Base-by-base conservation (phyloP, 2,113 vertebrate species). In the Raja brachyura region DNA sequence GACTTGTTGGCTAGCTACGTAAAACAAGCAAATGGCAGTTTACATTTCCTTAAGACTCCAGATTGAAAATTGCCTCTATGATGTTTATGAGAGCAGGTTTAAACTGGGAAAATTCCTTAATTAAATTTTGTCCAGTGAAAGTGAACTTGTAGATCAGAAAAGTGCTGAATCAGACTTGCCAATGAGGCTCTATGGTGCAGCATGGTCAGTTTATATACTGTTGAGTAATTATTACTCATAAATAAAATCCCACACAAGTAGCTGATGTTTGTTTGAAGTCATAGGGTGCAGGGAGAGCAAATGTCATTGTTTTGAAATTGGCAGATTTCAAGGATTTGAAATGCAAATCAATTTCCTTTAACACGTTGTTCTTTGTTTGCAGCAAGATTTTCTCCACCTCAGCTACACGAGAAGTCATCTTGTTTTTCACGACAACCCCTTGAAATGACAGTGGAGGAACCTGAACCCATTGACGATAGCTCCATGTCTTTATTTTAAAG, bases 371-470 rank as follows among this genome's bases (percentile, higher is more conserved):
- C 39, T 92, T 92, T 92, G 7, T 33, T 92, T 92, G 20, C 90
- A 92, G 90, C 39, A 92, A 70, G 33, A 74, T 92, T 54, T 92
- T 92, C 83, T 31, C 28, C 33, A 73, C 39, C 90, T 54, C 66
- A 18, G 9, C 90, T 68, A 5, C 66, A 70, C 31, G 39, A 92
- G 68, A 92, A 48, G 11, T 63, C 83, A 28, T 33, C 16, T 68
- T 54, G 66, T 74, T 92, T 92, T 73, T 28, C 48, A 73, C 9
- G 68, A 92, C 66, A 48, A 54, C 66, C 90, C 70, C 90, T 92
- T 92, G 90, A 92, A 92, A 73, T 92, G 90, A 70, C 90, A 11
- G 33, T 88, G 83, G 83, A 92, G 68, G 63, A 92, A 73, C 68
- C 66, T 48, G 88, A 92, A 31, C 68, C 90, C 33, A 70, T 28